Evolutionary conservation across 2,888 invertebrate species (phyloP).

Genomic region (Melanostoma scalare): DNA sequence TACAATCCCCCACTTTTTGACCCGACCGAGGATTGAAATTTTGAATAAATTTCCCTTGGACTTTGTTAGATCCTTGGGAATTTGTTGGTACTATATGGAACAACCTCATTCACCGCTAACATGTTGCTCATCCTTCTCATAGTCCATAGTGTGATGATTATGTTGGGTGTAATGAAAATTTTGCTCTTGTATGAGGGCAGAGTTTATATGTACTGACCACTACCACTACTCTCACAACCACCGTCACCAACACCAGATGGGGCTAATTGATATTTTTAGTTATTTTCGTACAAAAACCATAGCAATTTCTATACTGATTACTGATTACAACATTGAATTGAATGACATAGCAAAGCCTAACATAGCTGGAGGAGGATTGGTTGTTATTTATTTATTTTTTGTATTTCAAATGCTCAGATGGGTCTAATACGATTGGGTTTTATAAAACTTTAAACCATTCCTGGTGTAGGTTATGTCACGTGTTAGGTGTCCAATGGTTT

Average conservation of each 20-base stretch:
- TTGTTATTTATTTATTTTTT: too few species aligned
- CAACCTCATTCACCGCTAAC: slow-evolving; percentile 29
- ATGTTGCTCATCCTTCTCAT: slow-evolving; percentile 6
- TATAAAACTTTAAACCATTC: background rate
- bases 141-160: slow-evolving; percentile 42
- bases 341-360: too few species aligned
- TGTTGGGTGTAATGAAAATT: slow-evolving; percentile 42
- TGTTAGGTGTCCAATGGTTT: background rate
- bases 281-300: slow-evolving; percentile 22
- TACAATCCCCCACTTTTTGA: slow-evolving; percentile 5
- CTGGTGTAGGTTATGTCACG: background rate
- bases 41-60: slow-evolving; percentile 11
- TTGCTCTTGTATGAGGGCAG: slow-evolving; percentile 10
- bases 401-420: too few species aligned
- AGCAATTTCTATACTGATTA: background rate
- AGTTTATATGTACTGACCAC: slow-evolving; percentile 49
- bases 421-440: too few species aligned
- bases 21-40: slow-evolving; percentile 18
- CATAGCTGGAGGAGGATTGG: too few species aligned
- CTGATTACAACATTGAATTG: too few species aligned
- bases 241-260: slow-evolving; percentile 44
- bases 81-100: background rate
- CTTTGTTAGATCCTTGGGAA: slow-evolving; percentile 12
- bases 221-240: slow-evolving; percentile 3
- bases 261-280: slow-evolving; percentile 65